Evolutionary conservation across 2,113 vertebrate species (phyloP).

Genomic region (Hippocampus abdominalis): DNA sequence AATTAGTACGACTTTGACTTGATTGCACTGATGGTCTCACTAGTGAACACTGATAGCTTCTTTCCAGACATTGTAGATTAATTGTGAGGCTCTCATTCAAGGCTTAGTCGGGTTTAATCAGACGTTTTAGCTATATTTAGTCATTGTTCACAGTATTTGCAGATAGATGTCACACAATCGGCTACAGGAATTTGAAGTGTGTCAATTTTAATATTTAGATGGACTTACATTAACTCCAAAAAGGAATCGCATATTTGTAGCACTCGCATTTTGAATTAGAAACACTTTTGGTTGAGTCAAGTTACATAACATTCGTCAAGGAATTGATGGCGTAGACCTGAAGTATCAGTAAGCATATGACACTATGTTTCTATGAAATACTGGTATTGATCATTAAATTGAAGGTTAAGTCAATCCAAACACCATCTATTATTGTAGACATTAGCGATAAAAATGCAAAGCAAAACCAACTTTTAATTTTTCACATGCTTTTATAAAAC

Average conservation of each 20-base stretch:
- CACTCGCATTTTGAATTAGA: not conserved
- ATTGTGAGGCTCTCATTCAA: not conserved
- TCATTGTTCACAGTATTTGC: not conserved
- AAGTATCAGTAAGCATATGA: not conserved
- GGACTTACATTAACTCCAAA: not conserved
- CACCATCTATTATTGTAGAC: too few species aligned
- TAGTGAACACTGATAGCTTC: not conserved
- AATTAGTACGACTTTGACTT: not conserved
- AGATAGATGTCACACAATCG: not conserved
- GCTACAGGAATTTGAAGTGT: not conserved
- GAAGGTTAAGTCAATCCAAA: too few species aligned
- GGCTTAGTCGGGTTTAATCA: not conserved
- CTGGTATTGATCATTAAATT: not conserved
- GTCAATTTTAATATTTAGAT: not conserved
- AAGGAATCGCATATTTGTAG: not conserved
- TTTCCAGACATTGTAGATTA: not conserved
- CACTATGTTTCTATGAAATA: not conserved
- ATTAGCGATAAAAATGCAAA: too few species aligned
- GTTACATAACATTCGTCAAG: not conserved
- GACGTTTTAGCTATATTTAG: not conserved
- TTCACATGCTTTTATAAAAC: not conserved
- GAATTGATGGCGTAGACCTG: not conserved
- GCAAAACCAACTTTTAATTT: too few species aligned
- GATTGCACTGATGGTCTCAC: constrained; percentile 6
- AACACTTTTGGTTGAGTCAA: not conserved